Evolutionary conservation across 2,797 vertebrate species (phyloP), one percentile per base, ranked within the genome.

Genomic region (Macrochelys suwanniensis): DNA sequence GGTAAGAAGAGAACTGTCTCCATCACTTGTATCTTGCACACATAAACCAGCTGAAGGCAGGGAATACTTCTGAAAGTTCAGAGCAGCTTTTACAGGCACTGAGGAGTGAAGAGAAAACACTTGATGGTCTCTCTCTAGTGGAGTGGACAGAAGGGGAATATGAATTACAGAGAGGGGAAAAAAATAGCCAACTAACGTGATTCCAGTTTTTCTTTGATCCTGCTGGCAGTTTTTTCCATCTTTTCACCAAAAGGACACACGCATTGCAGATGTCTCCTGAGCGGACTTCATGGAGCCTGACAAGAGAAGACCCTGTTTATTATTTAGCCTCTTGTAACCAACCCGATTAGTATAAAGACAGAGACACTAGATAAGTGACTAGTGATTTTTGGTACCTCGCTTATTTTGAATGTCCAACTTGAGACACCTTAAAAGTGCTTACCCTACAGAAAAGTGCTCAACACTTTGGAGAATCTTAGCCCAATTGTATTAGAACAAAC

Each of bases 151-250:
- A 54, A 5, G 33, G 26, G 93, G 23, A 84, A 53, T 16, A 47
- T 0, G 0, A 78, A 76, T 47, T 76, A 21, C 10, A 53, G 85
- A 90, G 12, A 50, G 54, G 56, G 53, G 45, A 33, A 82, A 77
- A 21, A 5, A 74, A 61, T 6, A 76, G 68, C 61, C 88, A 78
- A 98, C 98, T 98, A 97, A 99, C 99, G 0, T 99, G 99, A 98
- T 99, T 99, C 99, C 99, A 99, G 98, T 99, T 99, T 97, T 99
- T 99, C 98, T 99, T 99, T 15, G 99, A 99, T 92, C 99, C 99
- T 74, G 99, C 99, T 1, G 99, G 99, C 71, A 99, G 98, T 95
- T 99, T 99, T 97, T 99, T 99, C 99, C 99, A 99, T 82, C 99
- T 98, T 97, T 99, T 99, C 97, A 99, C 99, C 95, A 99, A 98